Base-by-base conservation (phyloP, 2,113 vertebrate species). In the Echinops telfairi region DNA sequence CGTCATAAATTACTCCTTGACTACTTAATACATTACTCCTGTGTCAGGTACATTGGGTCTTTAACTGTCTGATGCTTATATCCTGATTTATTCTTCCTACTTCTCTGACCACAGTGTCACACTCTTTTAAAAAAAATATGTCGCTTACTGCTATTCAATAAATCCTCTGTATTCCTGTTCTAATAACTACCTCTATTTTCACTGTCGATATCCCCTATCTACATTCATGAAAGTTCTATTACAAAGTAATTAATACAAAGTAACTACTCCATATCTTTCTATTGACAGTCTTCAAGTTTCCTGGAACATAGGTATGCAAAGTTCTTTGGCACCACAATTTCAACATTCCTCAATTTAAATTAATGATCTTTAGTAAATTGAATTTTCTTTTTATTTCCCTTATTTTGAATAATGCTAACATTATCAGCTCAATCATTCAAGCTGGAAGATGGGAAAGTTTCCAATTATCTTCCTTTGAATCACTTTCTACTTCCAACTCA, bases 241-340 rank as follows among this genome's bases (percentile, higher is more conserved):
- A 33, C 17, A 16, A 23, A 17, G 22, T 47, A 70, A 79, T 3
- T 14, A 62, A n/a, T 71, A 33, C 17, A 16, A 23, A 17, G 22
- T 47, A 70, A 79, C 5, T 14, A 62, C 27, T 0, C 14, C 6
- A 36, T 7, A 3, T 86, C 10, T 66, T 83, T 87, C 33, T 53
- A 31, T 70, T 78, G 57, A 83, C 20, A 2, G 36, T 3, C 38
- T 85, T 68, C 11, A 53, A 53, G 47, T 53, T 53, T 53, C 47
- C 47, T 53, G 47, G 47, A 53, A 53, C 47, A 53, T 66, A 5
- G 19, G 64, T 23, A 25, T 79, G 47, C 19, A 68, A 85, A 82
- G 10, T 62, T 85, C 6, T 84, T 85, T 31, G 43, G 53, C 86
- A 68, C 25, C 33, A 78, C 29, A n/a, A n/a, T 81, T 89, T 93